Conservation (phyloP, 2,888 invertebrate species). For the Eilema caniola region DNA sequence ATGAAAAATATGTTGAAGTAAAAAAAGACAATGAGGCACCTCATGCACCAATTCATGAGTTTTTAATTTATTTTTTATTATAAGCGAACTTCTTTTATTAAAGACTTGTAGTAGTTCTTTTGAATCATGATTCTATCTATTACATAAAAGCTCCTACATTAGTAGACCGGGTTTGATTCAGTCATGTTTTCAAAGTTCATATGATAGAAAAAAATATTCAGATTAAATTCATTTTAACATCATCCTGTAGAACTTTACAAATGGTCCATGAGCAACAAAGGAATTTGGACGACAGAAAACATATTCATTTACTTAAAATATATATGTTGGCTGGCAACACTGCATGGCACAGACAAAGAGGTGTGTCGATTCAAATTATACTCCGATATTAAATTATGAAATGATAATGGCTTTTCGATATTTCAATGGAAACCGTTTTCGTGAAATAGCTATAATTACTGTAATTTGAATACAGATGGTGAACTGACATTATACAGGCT, state of each 20-base stretch:
- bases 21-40: too few species aligned
- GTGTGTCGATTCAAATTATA: conserved; percentile 15
- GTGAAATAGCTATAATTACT: conserved; percentile 25
- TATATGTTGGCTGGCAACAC: not conserved
- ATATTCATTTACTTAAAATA: not conserved
- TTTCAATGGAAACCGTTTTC: conserved; percentile 18
- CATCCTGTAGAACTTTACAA: not conserved
- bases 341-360: conserved; percentile 1
- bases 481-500: conserved; percentile 12
- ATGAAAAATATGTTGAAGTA: too few species aligned
- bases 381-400: conserved; percentile 16
- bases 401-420: conserved; percentile 21
- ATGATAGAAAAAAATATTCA: too few species aligned
- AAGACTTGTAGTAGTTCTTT: too few species aligned
- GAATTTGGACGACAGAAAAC: not conserved
- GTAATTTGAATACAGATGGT: conserved; percentile 18
- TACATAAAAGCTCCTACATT: too few species aligned
- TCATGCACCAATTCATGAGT: too few species aligned
- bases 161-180: too few species aligned
- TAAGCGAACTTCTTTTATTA: not conserved
- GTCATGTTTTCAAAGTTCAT: too few species aligned
- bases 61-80: too few species aligned
- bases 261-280: not conserved
- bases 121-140: too few species aligned
- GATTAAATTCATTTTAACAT: not conserved